phyloP scores from a whole-genome alignment of 2,113 vertebrate genomes.

The Etheostoma cragini region DNA sequence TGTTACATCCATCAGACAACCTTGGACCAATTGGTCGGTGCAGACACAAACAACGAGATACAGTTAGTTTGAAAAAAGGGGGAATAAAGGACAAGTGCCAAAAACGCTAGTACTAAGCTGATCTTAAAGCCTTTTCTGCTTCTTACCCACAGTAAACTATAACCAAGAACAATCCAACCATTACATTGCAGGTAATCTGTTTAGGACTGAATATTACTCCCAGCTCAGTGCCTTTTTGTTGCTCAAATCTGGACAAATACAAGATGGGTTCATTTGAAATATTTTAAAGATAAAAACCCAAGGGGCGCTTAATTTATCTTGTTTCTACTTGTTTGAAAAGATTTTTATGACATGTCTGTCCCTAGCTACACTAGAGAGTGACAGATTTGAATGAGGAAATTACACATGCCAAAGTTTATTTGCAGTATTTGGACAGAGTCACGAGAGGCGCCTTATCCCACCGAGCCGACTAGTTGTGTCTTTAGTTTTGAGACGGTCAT shows the following conservation, averaged over 20 bases:
- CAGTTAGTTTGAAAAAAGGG: slow-evolving; percentile 3
- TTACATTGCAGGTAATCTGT: slow-evolving; percentile 56
- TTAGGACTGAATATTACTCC: slow-evolving; percentile 61
- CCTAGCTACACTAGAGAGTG: neutral
- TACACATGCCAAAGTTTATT: slow-evolving; percentile 36
- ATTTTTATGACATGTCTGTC: neutral
- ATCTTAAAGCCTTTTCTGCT: slow-evolving; percentile 61
- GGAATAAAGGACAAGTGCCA: slow-evolving; percentile 41
- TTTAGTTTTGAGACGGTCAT: neutral
- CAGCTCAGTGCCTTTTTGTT: slow-evolving; percentile 80
- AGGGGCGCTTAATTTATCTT: slow-evolving; percentile 39
- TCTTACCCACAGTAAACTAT: slow-evolving; percentile 58
- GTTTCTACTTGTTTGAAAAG: slow-evolving; percentile 10
- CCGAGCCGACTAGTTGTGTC: neutral
- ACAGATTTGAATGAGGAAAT: neutral
- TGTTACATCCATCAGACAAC: slow-evolving; percentile 17
- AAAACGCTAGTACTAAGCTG: slow-evolving; percentile 41
- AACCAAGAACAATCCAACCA: slow-evolving; percentile 48
- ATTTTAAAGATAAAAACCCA: slow-evolving; percentile 17
- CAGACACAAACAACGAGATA: slow-evolving; percentile 11
- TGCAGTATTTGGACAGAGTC: slow-evolving; percentile 27
- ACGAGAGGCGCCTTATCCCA: slow-evolving; percentile 3
- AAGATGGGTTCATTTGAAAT: slow-evolving; percentile 51
- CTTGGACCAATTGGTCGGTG: neutral
- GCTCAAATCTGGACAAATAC: slow-evolving; percentile 58